Evolutionary conservation across 1,140 invertebrate species (phyloP).

Genomic region (Semibalanus balanoides): DNA sequence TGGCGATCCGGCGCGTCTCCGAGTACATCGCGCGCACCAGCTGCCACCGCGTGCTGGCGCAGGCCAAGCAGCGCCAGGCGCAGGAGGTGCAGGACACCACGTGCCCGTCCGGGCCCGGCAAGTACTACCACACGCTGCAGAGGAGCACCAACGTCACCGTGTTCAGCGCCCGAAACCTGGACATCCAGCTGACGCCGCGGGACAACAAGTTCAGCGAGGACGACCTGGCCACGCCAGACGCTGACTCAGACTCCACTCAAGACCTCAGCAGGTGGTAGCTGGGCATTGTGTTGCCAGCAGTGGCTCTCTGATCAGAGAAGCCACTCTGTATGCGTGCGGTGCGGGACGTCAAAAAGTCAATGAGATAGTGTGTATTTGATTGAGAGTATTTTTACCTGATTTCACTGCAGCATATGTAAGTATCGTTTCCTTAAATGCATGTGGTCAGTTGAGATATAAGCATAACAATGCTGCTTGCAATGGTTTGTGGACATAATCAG

Average conservation of each 20-base stretch:
- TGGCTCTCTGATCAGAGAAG: no score
- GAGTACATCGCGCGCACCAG: slow-evolving; percentile 1
- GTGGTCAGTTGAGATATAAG: no score
- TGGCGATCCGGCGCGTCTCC: not conserved
- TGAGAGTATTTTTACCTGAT: no score
- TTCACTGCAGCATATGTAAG: no score
- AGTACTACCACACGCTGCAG: not conserved
- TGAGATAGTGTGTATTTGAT: no score
- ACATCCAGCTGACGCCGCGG: not conserved
- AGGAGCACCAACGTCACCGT: not conserved
- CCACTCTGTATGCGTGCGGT: not conserved
- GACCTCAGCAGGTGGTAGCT: not conserved
- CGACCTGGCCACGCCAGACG: not conserved
- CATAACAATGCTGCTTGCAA: no score
- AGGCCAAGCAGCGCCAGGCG: not conserved
- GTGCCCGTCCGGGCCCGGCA: not conserved
- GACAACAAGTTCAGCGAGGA: not conserved
- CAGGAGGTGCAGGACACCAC: not conserved
- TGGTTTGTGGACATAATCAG: no score
- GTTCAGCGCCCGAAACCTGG: not conserved
- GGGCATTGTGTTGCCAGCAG: no score
- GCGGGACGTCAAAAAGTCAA: no score
- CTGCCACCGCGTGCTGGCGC: not conserved
- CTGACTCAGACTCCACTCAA: not conserved
- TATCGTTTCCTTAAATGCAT: no score